Percentiles rank a stretch among this genome's conserved stretches.
Evolutionary conservation across 2,113 vertebrate species (phyloP).

Genomic region (Chlamydotis undulata): DNA sequence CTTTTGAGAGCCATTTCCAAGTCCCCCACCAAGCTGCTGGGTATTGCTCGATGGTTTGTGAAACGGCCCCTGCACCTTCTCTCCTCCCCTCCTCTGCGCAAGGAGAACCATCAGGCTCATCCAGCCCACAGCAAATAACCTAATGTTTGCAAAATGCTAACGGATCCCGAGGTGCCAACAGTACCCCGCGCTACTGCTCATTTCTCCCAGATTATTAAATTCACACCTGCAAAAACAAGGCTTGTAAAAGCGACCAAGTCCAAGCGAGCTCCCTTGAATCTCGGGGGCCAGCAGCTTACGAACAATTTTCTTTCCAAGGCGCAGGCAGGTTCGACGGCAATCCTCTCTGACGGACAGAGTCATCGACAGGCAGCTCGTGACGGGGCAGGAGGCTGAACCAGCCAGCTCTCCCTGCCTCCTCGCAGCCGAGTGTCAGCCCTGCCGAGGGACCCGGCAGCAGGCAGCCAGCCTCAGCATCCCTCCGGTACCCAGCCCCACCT

Average conservation of each 20-base stretch:
- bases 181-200: not conserved
- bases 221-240: not conserved
- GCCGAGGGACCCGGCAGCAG: fast-evolving
- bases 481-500: not conserved
- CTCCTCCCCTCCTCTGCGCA: not conserved
- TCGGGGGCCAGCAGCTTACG: not conserved
- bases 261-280: not conserved
- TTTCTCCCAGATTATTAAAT: not conserved
- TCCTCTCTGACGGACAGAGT: not conserved
- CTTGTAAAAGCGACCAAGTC: not conserved
- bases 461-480: not conserved
- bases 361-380: not conserved
- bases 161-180: not conserved
- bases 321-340: not conserved
- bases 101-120: not conserved
- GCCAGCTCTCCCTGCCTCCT: not conserved
- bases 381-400: not conserved
- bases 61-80: not conserved
- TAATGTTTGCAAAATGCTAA: not conserved
- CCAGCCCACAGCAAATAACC: not conserved
- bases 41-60: not conserved
- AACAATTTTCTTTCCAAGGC: not conserved
- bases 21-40: fast-evolving
- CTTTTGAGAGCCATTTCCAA: not conserved
- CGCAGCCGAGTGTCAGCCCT: not conserved